Conservation (phyloP, 2,797 vertebrate genomes). For the Pseudopleuronectes americanus region DNA sequence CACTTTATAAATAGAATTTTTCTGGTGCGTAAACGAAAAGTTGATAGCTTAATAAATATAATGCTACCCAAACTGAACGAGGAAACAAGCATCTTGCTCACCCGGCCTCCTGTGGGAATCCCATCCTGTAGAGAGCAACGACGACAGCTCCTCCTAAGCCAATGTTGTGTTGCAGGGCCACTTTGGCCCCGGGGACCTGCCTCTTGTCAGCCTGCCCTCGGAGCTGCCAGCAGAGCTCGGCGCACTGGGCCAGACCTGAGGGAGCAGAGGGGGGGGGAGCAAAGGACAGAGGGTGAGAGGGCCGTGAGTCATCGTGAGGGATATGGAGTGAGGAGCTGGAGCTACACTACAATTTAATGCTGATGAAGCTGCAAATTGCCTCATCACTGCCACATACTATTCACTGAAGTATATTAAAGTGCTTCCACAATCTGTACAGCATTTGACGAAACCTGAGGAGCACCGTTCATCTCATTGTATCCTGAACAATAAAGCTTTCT, state of each 20-base stretch:
- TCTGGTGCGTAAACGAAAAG: neutral
- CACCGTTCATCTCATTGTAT: too few species aligned
- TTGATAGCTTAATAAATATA: too few species aligned
- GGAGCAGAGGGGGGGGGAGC: conserved; percentile 49
- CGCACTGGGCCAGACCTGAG: conserved; percentile 96
- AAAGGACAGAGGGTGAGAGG: too few species aligned
- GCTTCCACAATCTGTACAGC: neutral
- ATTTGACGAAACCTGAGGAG: neutral
- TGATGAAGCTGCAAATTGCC: neutral
- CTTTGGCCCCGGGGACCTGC: conserved; percentile 91
- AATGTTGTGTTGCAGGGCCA: conserved; percentile 95
- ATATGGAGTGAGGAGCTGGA: neutral
- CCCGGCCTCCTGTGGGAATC: conserved; percentile 85
- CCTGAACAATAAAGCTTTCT: too few species aligned
- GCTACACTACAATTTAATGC: neutral
- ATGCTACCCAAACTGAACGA: too few species aligned
- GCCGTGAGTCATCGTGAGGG: neutral
- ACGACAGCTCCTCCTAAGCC: conserved; percentile 94
- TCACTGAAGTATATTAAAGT: neutral
- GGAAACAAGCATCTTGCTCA: conserved; percentile 29
- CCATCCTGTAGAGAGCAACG: conserved; percentile 91
- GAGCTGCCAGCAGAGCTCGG: conserved; percentile 98
- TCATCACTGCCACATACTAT: neutral
- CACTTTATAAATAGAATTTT: too few species aligned
- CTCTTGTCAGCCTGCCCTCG: conserved; percentile 89